These are phyloP conservation scores for Protaetia brevitarsis DNA, from an alignment of 1,140 invertebrate genomes.

Conservation along the genomic window DNA sequence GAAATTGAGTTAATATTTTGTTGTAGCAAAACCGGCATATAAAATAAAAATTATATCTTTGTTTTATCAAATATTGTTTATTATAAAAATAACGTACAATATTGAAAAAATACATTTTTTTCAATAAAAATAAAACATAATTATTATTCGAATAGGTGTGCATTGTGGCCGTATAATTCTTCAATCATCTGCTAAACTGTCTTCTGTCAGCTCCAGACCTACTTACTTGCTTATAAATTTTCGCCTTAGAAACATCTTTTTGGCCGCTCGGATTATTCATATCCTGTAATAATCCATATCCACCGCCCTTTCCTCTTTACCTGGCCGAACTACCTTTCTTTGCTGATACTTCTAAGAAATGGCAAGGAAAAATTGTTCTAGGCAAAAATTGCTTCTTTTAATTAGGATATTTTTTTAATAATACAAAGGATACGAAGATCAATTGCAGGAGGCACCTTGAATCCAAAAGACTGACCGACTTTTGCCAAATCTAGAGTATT, in stretches of 20 bases:
- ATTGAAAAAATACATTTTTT: too few relatives aligned
- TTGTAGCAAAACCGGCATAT: too few relatives aligned
- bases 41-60: too few relatives aligned
- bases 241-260: constrained; percentile 57
- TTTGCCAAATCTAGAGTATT: constrained; percentile 85
- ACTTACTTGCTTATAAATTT: constrained; percentile 57
- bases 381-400: not conserved
- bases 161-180: too few relatives aligned
- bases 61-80: too few relatives aligned
- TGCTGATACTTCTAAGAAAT: constrained; percentile 54
- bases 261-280: constrained; percentile 57
- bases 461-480: constrained; percentile 93
- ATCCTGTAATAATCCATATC: constrained; percentile 70
- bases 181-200: constrained; percentile 55
- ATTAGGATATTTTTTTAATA: too few relatives aligned
- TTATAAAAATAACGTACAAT: too few relatives aligned
- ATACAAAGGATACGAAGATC: constrained; percentile 67
- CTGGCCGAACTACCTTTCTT: constrained; percentile 63
- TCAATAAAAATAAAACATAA: too few relatives aligned
- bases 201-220: constrained; percentile 47
- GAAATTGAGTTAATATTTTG: too few relatives aligned
- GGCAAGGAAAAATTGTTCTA: not conserved
- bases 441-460: constrained; percentile 85
- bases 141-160: too few relatives aligned
- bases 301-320: constrained; percentile 74